phyloP scores from a whole-genome alignment of 2,888 invertebrate genomes.

The Lasioglossum villosulum region DNA sequence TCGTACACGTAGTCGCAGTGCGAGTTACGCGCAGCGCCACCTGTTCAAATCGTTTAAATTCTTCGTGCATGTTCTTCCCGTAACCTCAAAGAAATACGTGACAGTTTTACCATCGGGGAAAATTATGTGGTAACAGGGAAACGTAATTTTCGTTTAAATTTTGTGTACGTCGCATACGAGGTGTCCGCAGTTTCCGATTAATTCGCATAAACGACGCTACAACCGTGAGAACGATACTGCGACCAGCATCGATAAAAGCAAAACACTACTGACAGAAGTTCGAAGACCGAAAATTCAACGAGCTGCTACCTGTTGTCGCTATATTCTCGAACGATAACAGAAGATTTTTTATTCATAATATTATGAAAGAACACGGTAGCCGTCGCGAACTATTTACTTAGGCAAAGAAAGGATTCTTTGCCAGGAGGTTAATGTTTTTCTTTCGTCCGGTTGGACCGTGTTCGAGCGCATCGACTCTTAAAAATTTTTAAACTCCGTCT shows the following conservation, averaged over 20 bases:
- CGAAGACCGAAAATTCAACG: constrained; percentile 25
- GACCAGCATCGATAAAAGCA: not conserved
- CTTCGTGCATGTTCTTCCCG: constrained; percentile 42
- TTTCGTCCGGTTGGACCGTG: constrained; percentile 14
- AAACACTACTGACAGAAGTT: constrained; percentile 45
- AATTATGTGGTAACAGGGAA: constrained; percentile 39
- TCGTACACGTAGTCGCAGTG: not conserved
- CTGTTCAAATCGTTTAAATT: constrained; percentile 57
- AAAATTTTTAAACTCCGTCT: constrained; percentile 24
- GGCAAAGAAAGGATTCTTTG: not conserved
- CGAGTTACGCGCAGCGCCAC: constrained; percentile 48
- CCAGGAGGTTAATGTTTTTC: not conserved
- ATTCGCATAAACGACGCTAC: not conserved
- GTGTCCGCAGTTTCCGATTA: not conserved
- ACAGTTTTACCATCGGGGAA: constrained; percentile 47
- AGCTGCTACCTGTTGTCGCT: constrained; percentile 52
- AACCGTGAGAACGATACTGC: not conserved
- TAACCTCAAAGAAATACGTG: constrained; percentile 57
- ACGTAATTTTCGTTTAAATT: constrained; percentile 35
- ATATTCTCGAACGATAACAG: constrained; percentile 30
- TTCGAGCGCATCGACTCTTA: constrained; percentile 19
- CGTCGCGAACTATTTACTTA: not conserved
- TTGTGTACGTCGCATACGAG: constrained; percentile 5
- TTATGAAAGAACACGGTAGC: not conserved
- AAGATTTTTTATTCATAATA: constrained; percentile 23